Evolutionary conservation across 2,113 vertebrate genomes (phyloP).

Genomic region (Acrocephalus kingi): DNA sequence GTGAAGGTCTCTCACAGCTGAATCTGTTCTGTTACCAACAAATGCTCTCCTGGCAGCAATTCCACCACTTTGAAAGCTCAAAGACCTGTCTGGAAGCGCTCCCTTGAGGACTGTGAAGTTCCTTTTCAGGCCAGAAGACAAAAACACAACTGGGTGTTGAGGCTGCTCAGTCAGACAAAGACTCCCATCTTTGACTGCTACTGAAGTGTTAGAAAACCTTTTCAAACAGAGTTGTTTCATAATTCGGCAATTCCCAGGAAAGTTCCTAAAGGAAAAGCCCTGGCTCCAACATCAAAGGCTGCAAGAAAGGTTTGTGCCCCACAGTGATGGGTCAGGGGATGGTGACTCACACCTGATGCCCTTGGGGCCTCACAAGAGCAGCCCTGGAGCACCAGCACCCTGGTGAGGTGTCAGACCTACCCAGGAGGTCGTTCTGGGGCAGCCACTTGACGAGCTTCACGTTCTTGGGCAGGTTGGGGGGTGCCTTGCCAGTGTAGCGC

Average conservation of each 20-base stretch:
- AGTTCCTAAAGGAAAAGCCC: not conserved
- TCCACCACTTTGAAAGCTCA: not conserved
- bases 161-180: not conserved
- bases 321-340: not conserved
- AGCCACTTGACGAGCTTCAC: slow-evolving; percentile 91
- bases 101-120: not conserved
- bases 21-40: not conserved
- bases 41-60: not conserved
- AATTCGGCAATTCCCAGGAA: fast-evolving
- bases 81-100: not conserved
- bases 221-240: not conserved
- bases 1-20: not conserved
- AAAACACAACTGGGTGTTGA: not conserved
- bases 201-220: not conserved
- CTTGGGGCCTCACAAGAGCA: not conserved
- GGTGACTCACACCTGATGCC: not conserved
- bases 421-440: slow-evolving; percentile 93
- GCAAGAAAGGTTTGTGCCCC: not conserved
- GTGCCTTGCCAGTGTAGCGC: slow-evolving; percentile 81
- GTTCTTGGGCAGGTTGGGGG: slow-evolving; percentile 80
- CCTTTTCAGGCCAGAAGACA: not conserved
- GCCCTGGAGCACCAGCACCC: not conserved
- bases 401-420: slow-evolving; percentile 64
- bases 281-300: not conserved
- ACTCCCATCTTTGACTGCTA: not conserved